Evolutionary conservation across 2,888 invertebrate genomes (phyloP).

Genomic region (Nomada lathburiana): DNA sequence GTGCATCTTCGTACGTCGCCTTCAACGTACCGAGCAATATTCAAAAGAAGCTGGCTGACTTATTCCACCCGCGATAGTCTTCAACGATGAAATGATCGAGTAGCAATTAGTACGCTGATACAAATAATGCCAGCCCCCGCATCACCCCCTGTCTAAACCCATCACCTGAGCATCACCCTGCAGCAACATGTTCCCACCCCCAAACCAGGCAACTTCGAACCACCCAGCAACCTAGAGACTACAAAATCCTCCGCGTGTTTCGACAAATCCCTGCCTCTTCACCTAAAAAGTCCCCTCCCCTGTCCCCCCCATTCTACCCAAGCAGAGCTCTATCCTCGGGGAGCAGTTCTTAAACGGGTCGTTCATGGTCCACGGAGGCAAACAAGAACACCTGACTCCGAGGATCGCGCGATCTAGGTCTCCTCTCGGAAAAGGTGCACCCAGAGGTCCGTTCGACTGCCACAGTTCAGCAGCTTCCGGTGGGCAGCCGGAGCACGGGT

Average conservation of each 20-base stretch:
- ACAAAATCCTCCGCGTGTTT: not conserved
- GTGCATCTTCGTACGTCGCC: too few relatives aligned
- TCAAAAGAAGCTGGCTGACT: too few relatives aligned
- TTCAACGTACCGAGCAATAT: too few relatives aligned
- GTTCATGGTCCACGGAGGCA: not conserved
- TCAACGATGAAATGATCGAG: too few relatives aligned
- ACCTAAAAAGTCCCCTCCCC: not conserved
- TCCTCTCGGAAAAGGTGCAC: slow-evolving; percentile 41
- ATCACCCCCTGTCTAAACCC: not conserved
- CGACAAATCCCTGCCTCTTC: not conserved
- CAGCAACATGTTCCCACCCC: not conserved
- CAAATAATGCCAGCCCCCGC: not conserved
- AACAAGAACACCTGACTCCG: slow-evolving; percentile 32
- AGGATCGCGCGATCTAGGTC: slow-evolving; percentile 56
- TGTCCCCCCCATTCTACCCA: not conserved
- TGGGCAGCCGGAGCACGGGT: slow-evolving; percentile 62
- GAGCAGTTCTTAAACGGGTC: not conserved
- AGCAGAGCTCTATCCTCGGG: not conserved
- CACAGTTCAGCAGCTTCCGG: slow-evolving; percentile 72
- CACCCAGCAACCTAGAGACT: not conserved
- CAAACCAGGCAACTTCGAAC: not conserved
- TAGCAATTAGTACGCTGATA: too few relatives aligned
- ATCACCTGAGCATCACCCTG: not conserved
- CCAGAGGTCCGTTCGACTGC: slow-evolving; percentile 65
- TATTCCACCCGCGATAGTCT: too few relatives aligned